Percentiles rank a stretch among this genome's conserved stretches.
phyloP scores from a whole-genome alignment of 2,797 vertebrate species.

The Manis javanica region DNA sequence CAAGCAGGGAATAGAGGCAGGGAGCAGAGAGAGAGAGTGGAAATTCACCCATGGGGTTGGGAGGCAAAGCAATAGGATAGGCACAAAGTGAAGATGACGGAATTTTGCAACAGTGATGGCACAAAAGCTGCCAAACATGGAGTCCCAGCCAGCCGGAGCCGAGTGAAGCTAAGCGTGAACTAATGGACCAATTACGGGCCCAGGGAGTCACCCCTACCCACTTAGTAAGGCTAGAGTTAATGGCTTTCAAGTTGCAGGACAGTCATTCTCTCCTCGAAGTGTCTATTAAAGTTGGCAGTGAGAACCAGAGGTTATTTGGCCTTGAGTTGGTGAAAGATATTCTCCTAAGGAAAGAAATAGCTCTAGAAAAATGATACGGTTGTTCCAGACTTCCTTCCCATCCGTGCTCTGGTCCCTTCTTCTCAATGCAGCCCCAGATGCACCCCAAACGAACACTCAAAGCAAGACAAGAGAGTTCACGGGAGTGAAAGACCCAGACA shows the following conservation, averaged over 20 bases:
- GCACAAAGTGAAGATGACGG: not conserved
- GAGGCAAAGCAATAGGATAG: not conserved
- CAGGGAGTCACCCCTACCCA: not conserved
- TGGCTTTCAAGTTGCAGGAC: not conserved
- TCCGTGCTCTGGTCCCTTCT: not conserved
- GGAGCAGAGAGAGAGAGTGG: not conserved
- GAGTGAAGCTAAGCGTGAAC: not conserved
- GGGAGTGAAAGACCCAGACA: not conserved
- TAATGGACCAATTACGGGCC: not conserved
- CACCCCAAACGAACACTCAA: not conserved
- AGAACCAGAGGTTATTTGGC: constrained; percentile 42
- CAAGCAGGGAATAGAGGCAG: not conserved
- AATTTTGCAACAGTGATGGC: not conserved
- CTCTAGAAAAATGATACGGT: not conserved
- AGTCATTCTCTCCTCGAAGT: constrained; percentile 36
- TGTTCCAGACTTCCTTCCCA: not conserved
- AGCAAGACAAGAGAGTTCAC: not conserved
- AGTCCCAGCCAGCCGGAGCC: not conserved
- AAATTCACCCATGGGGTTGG: not conserved
- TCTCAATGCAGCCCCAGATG: not conserved
- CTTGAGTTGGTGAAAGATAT: not conserved
- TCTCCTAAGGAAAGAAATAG: constrained; percentile 36
- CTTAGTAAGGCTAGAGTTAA: constrained; percentile 27
- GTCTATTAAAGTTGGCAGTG: constrained; percentile 55
- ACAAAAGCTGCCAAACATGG: not conserved